Conservation (phyloP, 53 echinoderm and acorn worm genomes). For the Astropecten irregularis region DNA sequence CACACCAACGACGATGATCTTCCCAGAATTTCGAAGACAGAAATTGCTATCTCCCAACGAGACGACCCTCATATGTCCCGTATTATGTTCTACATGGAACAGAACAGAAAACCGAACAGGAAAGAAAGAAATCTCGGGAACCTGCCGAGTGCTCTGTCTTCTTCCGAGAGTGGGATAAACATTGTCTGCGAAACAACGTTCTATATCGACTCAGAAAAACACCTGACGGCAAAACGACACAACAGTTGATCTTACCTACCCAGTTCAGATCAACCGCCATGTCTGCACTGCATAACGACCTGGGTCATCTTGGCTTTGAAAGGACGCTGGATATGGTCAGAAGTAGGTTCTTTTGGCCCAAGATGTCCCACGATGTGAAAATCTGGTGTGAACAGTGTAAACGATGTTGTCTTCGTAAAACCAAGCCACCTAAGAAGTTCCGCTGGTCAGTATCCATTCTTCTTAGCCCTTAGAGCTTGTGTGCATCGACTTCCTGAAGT, state of each 20-base stretch:
- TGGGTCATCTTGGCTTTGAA: slow-evolving; percentile 44
- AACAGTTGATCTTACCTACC: slow-evolving; percentile 6
- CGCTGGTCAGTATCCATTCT: slow-evolving; percentile 27
- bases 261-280: slow-evolving; percentile 16
- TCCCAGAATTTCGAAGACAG: neutral
- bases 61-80: slow-evolving; percentile 6
- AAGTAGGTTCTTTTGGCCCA: slow-evolving; percentile 47
- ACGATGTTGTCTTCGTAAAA: slow-evolving; percentile 51
- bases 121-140: slow-evolving; percentile 1
- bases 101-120: neutral
- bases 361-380: slow-evolving; percentile 32
- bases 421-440: slow-evolving; percentile 20
- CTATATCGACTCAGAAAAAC: slow-evolving; percentile 1
- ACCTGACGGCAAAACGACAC: neutral
- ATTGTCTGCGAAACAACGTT: neutral
- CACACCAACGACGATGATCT: neutral
- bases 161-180: slow-evolving; percentile 26
- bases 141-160: slow-evolving; percentile 2
- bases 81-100: slow-evolving; percentile 6
- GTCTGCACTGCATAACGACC: slow-evolving; percentile 42
- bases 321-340: slow-evolving; percentile 40
- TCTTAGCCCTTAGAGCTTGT: slow-evolving; percentile 49
- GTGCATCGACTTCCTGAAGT: slow-evolving; percentile 53
- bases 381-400: slow-evolving; percentile 48
- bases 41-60: slow-evolving; percentile 13